Evolutionary conservation across 2,113 vertebrate genomes (phyloP), one percentile per base, ranked within the genome.

Genomic region (Peromyscus polionotus): DNA sequence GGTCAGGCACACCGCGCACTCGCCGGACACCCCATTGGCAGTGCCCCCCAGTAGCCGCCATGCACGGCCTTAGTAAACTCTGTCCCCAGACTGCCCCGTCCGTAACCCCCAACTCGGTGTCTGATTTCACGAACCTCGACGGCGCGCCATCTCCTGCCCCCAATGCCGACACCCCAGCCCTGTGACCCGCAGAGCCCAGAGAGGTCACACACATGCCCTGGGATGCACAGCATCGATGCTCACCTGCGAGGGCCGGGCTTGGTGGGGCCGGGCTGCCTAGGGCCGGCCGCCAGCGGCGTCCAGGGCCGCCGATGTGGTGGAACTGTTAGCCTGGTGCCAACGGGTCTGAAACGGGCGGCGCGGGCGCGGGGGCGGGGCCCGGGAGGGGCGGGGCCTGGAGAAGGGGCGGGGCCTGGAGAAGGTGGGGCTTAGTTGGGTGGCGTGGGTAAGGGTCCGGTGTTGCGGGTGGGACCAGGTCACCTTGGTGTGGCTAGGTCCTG

Each of bases 281-380:
- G 86, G 22, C 36, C 11, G 33, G 68, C 86, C 67, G 86, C 86
- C 67, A 26, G 67, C 22, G 86, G 70, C 87, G 54, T 75, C 70
- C 87, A 59, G 88, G 57, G 72, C 51, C 19, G 91, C 20, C 20
- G 68, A 39, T 48, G 4, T 0, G 63, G 51, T 26, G 92, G 79
- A 80, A 76, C 94, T 75, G 91, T 96, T 95, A 88, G 80, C 31
- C 59, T 0, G 20, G 26, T 0, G 59, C 57, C 93, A 94, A 94
- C 81, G 9, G 91, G 72, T 31, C 75, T 39, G 92, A 83, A 97
- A 88, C 73, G 19, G 20, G 59, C 31, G 22, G 67, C 63, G 22
- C n/a, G 73, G 26, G 84, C 36, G 24, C 7, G 3, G 81, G 51
- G 42, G 88, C 45, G 42, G 48, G 16, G 75, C 1, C 3, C 26